Evolutionary conservation across 2,797 vertebrate genomes (phyloP).

Genomic region (Anolis apletophallus): DNA sequence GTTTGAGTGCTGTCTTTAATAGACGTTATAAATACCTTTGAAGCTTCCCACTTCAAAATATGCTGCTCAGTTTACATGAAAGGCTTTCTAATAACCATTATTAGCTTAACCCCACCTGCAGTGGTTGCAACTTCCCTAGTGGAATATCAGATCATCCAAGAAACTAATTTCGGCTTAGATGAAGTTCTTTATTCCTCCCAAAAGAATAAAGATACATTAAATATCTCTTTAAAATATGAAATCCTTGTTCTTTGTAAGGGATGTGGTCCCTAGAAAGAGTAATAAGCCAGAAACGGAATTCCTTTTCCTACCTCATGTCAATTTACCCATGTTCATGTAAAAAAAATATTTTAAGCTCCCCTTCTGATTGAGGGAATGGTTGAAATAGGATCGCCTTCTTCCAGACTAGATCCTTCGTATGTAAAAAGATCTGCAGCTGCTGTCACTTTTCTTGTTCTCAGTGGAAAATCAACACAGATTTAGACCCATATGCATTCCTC

Average conservation of each 20-base stretch:
- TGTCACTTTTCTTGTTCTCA: conserved; percentile 66
- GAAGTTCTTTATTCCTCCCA: conserved; percentile 41
- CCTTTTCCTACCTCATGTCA: conserved; percentile 46
- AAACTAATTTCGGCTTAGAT: conserved; percentile 32
- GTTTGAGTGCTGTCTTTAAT: neutral
- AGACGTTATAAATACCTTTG: neutral
- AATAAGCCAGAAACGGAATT: conserved; percentile 46
- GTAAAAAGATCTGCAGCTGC: conserved; percentile 78
- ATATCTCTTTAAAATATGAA: conserved; percentile 45
- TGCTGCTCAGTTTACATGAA: neutral
- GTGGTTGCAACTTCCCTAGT: neutral
- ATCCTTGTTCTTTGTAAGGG: conserved; percentile 30
- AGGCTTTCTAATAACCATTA: neutral
- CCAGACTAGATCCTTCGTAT: conserved; percentile 74
- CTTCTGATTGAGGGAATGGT: conserved; percentile 39
- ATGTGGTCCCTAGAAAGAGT: conserved; percentile 39
- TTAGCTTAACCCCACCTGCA: neutral
- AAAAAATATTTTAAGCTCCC: conserved; percentile 68
- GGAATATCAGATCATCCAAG: neutral
- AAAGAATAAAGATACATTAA: neutral
- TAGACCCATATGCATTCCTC: neutral
- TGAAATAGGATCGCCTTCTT: conserved; percentile 76
- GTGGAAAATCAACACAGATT: conserved; percentile 60
- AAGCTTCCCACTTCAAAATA: neutral
- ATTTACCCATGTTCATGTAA: conserved; percentile 57